phyloP scores from a whole-genome alignment of 2,888 invertebrate genomes.

The Pherbina coryleti region DNA sequence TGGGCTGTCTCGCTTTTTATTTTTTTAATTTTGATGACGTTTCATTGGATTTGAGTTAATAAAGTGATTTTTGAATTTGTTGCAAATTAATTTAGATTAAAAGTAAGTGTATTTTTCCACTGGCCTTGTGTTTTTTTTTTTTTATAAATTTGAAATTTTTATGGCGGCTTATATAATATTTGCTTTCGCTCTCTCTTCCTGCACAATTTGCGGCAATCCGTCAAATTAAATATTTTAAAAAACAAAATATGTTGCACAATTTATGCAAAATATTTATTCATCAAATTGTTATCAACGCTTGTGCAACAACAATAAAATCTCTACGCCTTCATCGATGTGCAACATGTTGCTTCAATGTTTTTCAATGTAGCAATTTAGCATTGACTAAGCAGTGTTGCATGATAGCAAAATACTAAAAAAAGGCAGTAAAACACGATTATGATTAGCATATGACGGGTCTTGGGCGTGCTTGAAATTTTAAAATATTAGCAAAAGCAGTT shows the following conservation, averaged over 20 bases:
- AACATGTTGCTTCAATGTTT: too few species aligned
- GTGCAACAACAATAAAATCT: not conserved
- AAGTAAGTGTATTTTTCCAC: too few species aligned
- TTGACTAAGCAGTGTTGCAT: too few species aligned
- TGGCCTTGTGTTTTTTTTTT: too few species aligned
- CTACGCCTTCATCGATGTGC: too few species aligned
- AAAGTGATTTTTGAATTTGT: not conserved
- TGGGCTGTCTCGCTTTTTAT: not conserved
- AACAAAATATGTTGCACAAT: not conserved
- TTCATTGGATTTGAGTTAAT: slow-evolving; percentile 8
- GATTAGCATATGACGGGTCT: not conserved
- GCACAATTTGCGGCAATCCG: not conserved
- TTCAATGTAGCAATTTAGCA: too few species aligned
- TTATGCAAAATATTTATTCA: not conserved
- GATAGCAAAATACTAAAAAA: too few species aligned
- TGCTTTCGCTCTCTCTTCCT: not conserved
- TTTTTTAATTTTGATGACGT: not conserved
- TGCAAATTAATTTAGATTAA: not conserved
- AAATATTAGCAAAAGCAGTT: not conserved
- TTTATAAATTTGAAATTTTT: too few species aligned
- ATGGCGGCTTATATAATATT: too few species aligned
- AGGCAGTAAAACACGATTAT: too few species aligned
- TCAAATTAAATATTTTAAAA: not conserved
- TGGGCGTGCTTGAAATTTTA: slow-evolving; percentile 21
- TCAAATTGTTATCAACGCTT: not conserved